A percentile compares a stretch with the other conserved stretches of the same genome.
These are phyloP conservation scores for Pycnomerus fuliginosus DNA, from an alignment of 2,888 invertebrate species.

Conservation along the genomic window DNA sequence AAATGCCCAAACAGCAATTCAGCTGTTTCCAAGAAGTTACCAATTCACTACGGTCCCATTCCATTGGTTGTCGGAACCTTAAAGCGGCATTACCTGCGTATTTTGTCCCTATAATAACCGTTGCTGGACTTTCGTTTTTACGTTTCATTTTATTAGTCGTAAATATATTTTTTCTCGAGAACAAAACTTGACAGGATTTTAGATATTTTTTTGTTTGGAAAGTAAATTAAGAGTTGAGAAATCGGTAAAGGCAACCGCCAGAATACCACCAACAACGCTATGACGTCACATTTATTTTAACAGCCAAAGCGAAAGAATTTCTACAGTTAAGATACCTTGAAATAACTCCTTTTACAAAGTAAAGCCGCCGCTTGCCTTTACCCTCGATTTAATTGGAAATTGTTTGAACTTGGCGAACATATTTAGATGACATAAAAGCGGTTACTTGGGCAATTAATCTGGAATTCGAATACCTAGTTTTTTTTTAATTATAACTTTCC, in stretches of 20 bases:
- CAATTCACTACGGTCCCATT: conserved; percentile 18
- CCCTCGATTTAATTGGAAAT: conserved; percentile 33
- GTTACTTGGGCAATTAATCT: conserved; percentile 15
- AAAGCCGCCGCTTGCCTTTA: conserved; percentile 25
- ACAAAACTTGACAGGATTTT: too few relatives aligned
- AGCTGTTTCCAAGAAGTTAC: conserved; percentile 19
- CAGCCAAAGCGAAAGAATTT: conserved; percentile 30
- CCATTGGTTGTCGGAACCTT: conserved; percentile 12
- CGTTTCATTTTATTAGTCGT: conserved; percentile 19
- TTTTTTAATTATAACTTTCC: conserved; percentile 22
- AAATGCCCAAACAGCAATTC: conserved; percentile 15
- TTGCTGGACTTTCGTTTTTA: conserved; percentile 22
- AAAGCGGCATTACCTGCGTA: conserved; percentile 22
- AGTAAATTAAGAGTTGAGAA: too few relatives aligned
- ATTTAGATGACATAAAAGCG: conserved; percentile 10
- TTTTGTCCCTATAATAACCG: conserved; percentile 14
- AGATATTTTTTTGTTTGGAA: too few relatives aligned
- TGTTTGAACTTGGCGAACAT: conserved; percentile 9
- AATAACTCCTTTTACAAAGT: conserved; percentile 31
- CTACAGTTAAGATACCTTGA: conserved; percentile 31
- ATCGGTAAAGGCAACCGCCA: conserved; percentile 22
- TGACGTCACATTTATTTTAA: conserved; percentile 33
- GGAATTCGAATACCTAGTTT: conserved; percentile 12
- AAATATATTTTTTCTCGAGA: too few relatives aligned
- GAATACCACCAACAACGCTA: conserved; percentile 32